phyloP scores from a whole-genome alignment of 2,888 invertebrate genomes.

The Syrphus vitripennis region DNA sequence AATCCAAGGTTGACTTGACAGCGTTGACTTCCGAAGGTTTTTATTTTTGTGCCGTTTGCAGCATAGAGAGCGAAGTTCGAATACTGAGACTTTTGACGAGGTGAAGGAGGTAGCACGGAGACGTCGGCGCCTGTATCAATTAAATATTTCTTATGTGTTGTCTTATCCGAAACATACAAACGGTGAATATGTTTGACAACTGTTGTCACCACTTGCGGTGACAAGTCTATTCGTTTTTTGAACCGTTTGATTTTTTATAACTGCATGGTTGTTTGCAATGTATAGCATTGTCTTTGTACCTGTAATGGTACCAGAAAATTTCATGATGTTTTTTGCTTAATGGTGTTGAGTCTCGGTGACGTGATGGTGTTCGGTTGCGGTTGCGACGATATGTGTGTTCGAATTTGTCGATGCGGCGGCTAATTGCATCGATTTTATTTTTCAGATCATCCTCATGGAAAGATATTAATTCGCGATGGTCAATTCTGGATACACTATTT shows the following conservation, averaged over 20 bases:
- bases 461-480: neutral
- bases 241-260: no score
- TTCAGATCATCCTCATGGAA: neutral
- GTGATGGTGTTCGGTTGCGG: constrained; percentile 1
- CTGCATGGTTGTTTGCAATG: neutral
- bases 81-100: neutral
- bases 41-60: constrained; percentile 52
- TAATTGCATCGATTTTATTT: constrained; percentile 24
- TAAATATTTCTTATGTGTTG: constrained; percentile 26
- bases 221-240: no score
- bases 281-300: constrained; percentile 10
- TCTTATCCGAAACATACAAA: constrained; percentile 34
- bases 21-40: constrained; percentile 41
- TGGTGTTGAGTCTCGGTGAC: neutral
- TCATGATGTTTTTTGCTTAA: neutral
- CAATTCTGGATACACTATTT: neutral
- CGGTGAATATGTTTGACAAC: constrained; percentile 17
- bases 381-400: neutral
- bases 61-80: constrained; percentile 39
- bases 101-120: constrained; percentile 5
- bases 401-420: neutral
- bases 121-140: constrained; percentile 15
- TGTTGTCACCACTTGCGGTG: neutral
- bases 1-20: constrained; percentile 62
- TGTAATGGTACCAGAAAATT: neutral